Base-by-base conservation (phyloP, 2,888 invertebrate species). In the Dioctria linearis region DNA sequence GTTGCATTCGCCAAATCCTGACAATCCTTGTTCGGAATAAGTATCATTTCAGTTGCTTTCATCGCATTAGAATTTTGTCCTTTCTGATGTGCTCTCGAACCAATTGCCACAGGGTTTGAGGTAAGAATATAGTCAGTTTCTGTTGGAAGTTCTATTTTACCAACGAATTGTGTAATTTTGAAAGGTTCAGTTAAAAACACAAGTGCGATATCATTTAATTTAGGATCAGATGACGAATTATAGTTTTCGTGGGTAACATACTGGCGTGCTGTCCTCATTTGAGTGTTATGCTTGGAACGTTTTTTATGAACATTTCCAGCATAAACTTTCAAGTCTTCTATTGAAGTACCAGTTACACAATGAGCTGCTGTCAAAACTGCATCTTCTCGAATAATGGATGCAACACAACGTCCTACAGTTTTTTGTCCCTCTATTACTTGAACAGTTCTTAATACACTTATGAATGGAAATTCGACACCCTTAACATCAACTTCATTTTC, bases 301-400 rank as follows among this genome's bases (percentile, higher is more conserved):
- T 13, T 11, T 3, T 25, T 37, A 51, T 69, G 3, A 11, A 49
- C 37, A 9, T 13, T 49, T 25, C 69, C 69, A 5, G 49, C 69
- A 4, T n/a, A 46, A 49, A 69, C 11, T 39, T 13, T 25, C 9
- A 69, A 11, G 11, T 69, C 51, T 13, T 25, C 39, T 5, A 49
- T n/a, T 13, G 46, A 49, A 8, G 37, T 43, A 37, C 9, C 51
- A 11, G 37, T 49, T 0, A 69, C 46, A 37, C 69, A 69, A 39
- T 69, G 69, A 9, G 69, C 69, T 9, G 69, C 51, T 46, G 69
- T 69, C 49, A 69, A 51, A 69, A 69, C 49, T 39, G 37, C 49
- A 8, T 69, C 49, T 49, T 46, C 43, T 3, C 25, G 49, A 4
- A 69, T 69, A 37, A 69, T 69, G 6, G 69, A 37, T 49, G 49